phyloP scores from a whole-genome alignment of 2,888 invertebrate genomes.

The Crematogaster levior region DNA sequence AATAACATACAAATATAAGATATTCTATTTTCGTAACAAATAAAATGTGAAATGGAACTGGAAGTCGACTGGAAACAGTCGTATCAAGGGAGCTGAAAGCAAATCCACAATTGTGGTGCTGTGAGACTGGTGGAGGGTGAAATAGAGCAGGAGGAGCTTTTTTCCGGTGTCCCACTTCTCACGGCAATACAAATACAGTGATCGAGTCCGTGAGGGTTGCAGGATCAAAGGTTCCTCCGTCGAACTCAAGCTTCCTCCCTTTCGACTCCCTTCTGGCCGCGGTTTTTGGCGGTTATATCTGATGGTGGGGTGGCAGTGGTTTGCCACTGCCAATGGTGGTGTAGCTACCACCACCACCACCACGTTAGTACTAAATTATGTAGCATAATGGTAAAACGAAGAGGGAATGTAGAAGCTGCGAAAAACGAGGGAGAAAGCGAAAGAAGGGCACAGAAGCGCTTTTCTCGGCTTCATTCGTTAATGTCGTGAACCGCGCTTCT shows the following conservation, averaged over 20 bases:
- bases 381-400: slow-evolving; percentile 77
- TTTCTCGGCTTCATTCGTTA: slow-evolving; percentile 80
- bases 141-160: slow-evolving; percentile 43
- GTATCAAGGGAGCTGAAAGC: slow-evolving; percentile 21
- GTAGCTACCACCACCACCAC: slow-evolving; percentile 64
- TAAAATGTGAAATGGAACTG: slow-evolving; percentile 35
- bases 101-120: slow-evolving; percentile 47
- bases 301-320: slow-evolving; percentile 68
- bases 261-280: slow-evolving; percentile 46
- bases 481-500: slow-evolving; percentile 76
- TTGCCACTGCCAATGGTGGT: slow-evolving; percentile 67
- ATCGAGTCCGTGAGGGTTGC: slow-evolving; percentile 59
- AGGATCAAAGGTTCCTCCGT: slow-evolving; percentile 75
- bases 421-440: slow-evolving; percentile 45
- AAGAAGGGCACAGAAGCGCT: slow-evolving; percentile 61
- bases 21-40: slow-evolving; percentile 26
- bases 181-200: slow-evolving; percentile 72
- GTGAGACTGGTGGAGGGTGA: slow-evolving; percentile 50
- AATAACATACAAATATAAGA: slow-evolving; percentile 23
- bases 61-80: slow-evolving; percentile 31
- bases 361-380: slow-evolving; percentile 80
- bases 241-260: slow-evolving; percentile 63
- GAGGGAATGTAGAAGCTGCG: slow-evolving; percentile 14
- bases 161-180: slow-evolving; percentile 74
- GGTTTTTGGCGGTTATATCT: slow-evolving; percentile 73